These are phyloP conservation scores for Cataglyphis altisquamis DNA, from an alignment of 2,888 invertebrate species.

Conservation along the genomic window DNA sequence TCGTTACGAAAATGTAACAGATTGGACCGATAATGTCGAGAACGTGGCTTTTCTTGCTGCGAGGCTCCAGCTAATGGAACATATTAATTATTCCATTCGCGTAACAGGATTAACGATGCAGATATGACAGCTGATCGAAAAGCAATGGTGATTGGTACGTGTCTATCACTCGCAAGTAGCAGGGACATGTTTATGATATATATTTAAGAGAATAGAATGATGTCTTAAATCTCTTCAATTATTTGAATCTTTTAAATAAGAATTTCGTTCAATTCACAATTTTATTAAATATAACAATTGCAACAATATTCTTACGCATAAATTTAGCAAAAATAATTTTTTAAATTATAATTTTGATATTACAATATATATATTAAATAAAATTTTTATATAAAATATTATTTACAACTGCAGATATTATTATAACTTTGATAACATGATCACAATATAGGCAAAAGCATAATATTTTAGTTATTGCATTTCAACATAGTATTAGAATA, in stretches of 20 bases:
- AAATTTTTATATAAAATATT: conserved; percentile 7
- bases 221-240: neutral
- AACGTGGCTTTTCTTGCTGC: conserved; percentile 14
- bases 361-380: neutral
- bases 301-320: neutral
- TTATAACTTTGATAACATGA: conserved; percentile 16
- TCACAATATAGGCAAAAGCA: conserved; percentile 6
- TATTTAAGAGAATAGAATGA: neutral
- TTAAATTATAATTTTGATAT: neutral
- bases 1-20: conserved; percentile 8
- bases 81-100: conserved; percentile 41
- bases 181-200: conserved; percentile 1
- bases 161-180: neutral
- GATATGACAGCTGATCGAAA: conserved; percentile 11
- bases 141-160: conserved; percentile 26
- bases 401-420: neutral
- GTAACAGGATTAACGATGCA: conserved; percentile 3
- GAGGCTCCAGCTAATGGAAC: conserved; percentile 16
- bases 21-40: neutral
- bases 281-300: neutral
- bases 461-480: conserved; percentile 28
- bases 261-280: neutral
- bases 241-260: neutral
- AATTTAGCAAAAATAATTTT: neutral
- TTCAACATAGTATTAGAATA: neutral